phyloP scores from a whole-genome alignment of 2,888 invertebrate genomes.

The Meganola albula region DNA sequence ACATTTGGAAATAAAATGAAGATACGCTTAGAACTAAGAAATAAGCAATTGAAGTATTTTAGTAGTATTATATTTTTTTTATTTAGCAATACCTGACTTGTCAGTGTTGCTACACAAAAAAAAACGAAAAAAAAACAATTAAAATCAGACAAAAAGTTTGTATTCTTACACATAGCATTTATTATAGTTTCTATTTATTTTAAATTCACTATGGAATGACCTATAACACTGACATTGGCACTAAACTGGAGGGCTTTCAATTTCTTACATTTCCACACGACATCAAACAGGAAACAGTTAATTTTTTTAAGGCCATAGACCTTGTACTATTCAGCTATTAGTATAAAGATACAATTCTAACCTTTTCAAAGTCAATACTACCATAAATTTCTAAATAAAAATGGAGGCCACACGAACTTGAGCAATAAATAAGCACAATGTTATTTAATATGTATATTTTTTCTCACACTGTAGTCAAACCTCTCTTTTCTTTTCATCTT shows the following conservation, averaged over 20 bases:
- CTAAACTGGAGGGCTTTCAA: constrained; percentile 66
- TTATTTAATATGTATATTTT: not conserved
- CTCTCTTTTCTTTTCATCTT: no score
- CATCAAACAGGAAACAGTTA: constrained; percentile 1
- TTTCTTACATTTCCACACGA: constrained; percentile 30
- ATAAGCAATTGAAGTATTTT: not conserved
- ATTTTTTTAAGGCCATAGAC: constrained; percentile 2
- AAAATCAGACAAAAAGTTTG: constrained; percentile 5
- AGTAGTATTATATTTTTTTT: not conserved
- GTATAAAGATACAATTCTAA: not conserved
- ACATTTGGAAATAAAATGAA: constrained; percentile 21
- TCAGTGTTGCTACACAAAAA: constrained; percentile 4
- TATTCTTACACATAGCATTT: constrained; percentile 13
- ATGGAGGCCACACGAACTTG: not conserved
- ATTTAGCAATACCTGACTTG: no score
- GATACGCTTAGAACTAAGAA: constrained; percentile 25
- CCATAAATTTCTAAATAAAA: not conserved
- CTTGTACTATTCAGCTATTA: not conserved
- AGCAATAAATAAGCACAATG: not conserved
- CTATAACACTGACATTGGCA: constrained; percentile 59
- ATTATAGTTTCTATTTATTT: constrained; percentile 30
- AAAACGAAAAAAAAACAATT: constrained; percentile 8
- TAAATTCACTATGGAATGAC: constrained; percentile 52
- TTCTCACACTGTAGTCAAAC: no score
- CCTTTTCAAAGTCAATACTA: not conserved